Conservation (phyloP, 2,888 invertebrate genomes). For the Resseliella maxima region DNA sequence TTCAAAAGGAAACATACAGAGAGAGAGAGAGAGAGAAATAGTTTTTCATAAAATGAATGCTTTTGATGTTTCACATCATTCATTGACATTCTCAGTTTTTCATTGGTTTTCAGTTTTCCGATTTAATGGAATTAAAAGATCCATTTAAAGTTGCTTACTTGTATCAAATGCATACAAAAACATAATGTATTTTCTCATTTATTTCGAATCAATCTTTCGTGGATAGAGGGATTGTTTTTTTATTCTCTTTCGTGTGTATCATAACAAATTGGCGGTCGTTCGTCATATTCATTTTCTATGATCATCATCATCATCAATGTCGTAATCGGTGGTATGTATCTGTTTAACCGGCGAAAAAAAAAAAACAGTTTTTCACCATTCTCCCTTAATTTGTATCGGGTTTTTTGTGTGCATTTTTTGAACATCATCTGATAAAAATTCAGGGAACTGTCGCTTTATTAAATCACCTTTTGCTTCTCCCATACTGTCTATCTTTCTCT, state of each 20-base stretch:
- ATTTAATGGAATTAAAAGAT: not conserved
- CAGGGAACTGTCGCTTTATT: not conserved
- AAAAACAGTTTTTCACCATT: not conserved
- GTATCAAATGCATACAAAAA: not conserved
- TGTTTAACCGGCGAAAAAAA: slow-evolving; percentile 14
- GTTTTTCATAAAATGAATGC: not conserved
- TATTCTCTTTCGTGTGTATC: not conserved
- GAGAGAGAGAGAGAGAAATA: not conserved
- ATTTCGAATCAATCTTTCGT: not conserved
- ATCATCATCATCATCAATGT: slow-evolving; percentile 18
- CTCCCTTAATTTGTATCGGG: not conserved
- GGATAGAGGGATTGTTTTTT: not conserved
- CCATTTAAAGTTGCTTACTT: not conserved
- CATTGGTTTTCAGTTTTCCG: slow-evolving; percentile 13
- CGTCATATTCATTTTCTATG: slow-evolving; percentile 20
- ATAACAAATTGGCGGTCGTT: not conserved
- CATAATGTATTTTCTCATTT: not conserved
- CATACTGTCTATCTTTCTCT: not conserved
- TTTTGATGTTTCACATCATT: slow-evolving; percentile 29
- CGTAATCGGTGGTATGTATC: not conserved
- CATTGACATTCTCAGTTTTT: not conserved
- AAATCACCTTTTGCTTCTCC: not conserved
- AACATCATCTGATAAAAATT: not conserved
- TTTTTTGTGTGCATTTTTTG: not conserved
- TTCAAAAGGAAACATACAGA: not conserved